phyloP scores from a whole-genome alignment of 2,888 invertebrate species.

The Hedychridium roseum region DNA sequence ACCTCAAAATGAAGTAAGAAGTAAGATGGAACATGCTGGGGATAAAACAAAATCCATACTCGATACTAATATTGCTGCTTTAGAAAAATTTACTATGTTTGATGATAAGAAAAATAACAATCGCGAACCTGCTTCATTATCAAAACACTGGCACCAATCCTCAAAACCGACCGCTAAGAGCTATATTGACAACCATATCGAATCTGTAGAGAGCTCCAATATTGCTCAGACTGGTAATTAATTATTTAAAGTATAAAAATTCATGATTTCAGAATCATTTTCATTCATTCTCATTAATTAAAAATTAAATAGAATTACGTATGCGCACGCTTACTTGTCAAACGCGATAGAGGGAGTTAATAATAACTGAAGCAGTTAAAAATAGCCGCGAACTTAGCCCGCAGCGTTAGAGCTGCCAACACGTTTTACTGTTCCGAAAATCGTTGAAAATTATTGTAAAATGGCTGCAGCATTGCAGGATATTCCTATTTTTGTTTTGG shows the following conservation, averaged over 20 bases:
- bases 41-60: conserved; percentile 29
- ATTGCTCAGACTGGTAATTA: conserved; percentile 34
- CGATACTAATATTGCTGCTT: conserved; percentile 20
- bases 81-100: conserved; percentile 27
- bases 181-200: conserved; percentile 25
- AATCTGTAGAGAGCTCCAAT: conserved; percentile 20
- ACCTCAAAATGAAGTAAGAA: conserved; percentile 21
- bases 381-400: conserved; percentile 47
- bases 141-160: conserved; percentile 28
- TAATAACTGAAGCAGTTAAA: conserved; percentile 50
- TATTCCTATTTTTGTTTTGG: conserved; percentile 61
- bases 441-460: conserved; percentile 28
- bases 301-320: background rate
- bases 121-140: conserved; percentile 26
- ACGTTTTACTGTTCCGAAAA: conserved; percentile 21
- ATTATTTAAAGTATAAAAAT: conserved; percentile 18
- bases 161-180: conserved; percentile 24
- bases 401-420: conserved; percentile 27
- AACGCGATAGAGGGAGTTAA: conserved; percentile 39
- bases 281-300: background rate
- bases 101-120: conserved; percentile 43
- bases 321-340: background rate
- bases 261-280: conserved; percentile 1
- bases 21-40: conserved; percentile 18
- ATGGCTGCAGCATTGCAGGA: conserved; percentile 57